These are phyloP conservation scores for Pipistrellus pygmaeus DNA, from an alignment of 2,797 vertebrate genomes.

Conservation along the genomic window DNA sequence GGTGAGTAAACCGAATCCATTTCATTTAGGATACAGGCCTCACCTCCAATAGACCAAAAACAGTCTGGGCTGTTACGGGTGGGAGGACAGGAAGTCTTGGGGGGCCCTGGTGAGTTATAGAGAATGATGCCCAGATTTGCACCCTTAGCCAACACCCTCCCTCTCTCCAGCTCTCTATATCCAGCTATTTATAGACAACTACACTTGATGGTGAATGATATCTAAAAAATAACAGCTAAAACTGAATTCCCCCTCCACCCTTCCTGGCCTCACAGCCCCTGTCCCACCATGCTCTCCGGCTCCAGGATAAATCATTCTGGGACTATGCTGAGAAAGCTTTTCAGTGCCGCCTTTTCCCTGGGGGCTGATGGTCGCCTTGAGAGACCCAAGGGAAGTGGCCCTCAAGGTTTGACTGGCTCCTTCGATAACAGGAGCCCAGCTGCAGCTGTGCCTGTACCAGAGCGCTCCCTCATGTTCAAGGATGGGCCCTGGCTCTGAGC, in stretches of 20 bases:
- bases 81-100: neutral
- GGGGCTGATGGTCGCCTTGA: neutral
- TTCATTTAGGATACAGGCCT: neutral
- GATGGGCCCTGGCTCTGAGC: neutral
- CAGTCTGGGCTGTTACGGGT: neutral
- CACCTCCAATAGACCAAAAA: neutral
- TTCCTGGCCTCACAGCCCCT: neutral
- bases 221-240: neutral
- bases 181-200: neutral
- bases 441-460: neutral
- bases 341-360: neutral
- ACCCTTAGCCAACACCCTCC: neutral
- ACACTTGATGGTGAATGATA: neutral
- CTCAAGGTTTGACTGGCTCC: neutral
- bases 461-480: neutral
- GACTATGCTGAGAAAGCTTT: neutral
- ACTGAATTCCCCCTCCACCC: neutral
- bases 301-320: neutral
- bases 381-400: neutral
- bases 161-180: neutral
- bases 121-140: neutral
- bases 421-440: neutral
- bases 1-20: neutral
- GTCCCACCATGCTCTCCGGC: neutral
- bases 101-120: neutral